Conservation (phyloP, 64 coral and sea anemone species). For the Stichodactyla helianthus region DNA sequence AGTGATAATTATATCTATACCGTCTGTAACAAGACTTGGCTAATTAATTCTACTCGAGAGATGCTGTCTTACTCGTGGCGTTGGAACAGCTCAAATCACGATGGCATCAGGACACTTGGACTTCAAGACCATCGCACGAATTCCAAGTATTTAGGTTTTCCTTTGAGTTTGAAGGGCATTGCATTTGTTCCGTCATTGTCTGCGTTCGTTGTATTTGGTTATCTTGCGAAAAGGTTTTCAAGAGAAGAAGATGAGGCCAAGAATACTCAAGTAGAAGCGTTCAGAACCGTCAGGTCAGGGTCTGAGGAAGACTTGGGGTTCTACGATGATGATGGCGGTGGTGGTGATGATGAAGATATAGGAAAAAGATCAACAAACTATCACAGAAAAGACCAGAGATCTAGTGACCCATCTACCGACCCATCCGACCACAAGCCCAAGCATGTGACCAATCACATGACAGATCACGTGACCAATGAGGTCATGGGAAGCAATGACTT, state of each 20-base stretch:
- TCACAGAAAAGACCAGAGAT: not conserved
- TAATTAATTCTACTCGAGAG: slow-evolving; percentile 60
- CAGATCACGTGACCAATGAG: too few relatives aligned
- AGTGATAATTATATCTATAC: slow-evolving; percentile 54
- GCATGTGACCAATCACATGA: not conserved
- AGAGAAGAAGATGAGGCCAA: slow-evolving; percentile 32
- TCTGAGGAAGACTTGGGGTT: not conserved
- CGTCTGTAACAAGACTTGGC: slow-evolving; percentile 50
- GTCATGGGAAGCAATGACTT: not conserved
- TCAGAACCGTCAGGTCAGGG: not conserved
- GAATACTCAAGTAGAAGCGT: slow-evolving; percentile 27
- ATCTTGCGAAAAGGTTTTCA: slow-evolving; percentile 70
- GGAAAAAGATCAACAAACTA: not conserved
- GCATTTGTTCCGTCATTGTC: slow-evolving; percentile 71
- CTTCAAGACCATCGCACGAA: slow-evolving; percentile 77
- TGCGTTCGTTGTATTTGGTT: slow-evolving; percentile 64
- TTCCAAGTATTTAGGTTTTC: slow-evolving; percentile 54
- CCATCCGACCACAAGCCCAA: not conserved
- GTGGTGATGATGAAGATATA: not conserved
- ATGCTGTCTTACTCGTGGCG: slow-evolving; percentile 68
- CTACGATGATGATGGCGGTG: not conserved
- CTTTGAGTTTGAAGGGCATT: slow-evolving; percentile 61
- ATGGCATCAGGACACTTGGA: slow-evolving; percentile 62
- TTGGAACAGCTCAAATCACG: slow-evolving; percentile 63
- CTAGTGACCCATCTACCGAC: too few relatives aligned